Conservation (phyloP, 2,797 vertebrate species). For the Phalloptychus januarius region DNA sequence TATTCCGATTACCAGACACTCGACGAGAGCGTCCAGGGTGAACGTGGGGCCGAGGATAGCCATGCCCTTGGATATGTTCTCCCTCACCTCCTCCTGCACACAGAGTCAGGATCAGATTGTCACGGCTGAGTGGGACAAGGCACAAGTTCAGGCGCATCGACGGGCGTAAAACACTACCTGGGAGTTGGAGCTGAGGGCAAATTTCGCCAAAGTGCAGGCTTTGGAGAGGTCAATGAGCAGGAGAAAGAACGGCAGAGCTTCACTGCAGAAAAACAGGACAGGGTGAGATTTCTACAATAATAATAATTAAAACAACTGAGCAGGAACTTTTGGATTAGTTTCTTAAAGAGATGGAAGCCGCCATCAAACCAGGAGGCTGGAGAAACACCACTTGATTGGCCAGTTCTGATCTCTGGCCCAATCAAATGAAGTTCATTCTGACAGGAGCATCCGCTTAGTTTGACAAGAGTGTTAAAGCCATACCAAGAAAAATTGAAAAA, state of each 20-base stretch:
- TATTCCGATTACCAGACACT: slow-evolving; percentile 96
- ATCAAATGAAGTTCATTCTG: background rate
- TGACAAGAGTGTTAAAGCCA: too few species aligned
- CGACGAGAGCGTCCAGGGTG: slow-evolving; percentile 94
- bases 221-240: slow-evolving; percentile 95
- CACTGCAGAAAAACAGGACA: slow-evolving; percentile 72
- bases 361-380: background rate
- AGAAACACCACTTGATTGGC: background rate
- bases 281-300: background rate
- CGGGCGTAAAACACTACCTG: slow-evolving; percentile 80
- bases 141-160: background rate
- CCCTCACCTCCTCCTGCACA: slow-evolving; percentile 96
- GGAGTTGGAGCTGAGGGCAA: slow-evolving; percentile 96
- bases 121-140: background rate
- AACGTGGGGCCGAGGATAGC: slow-evolving; percentile 95
- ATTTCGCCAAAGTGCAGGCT: slow-evolving; percentile 94
- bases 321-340: background rate
- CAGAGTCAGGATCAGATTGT: background rate
- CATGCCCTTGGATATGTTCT: slow-evolving; percentile 98
- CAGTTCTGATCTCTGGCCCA: too few species aligned
- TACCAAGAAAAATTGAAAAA: too few species aligned
- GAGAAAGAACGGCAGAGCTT: slow-evolving; percentile 96
- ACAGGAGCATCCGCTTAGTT: too few species aligned
- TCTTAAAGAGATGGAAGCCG: background rate
- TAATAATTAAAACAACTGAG: background rate